These are phyloP conservation scores for Gavia stellata DNA, from an alignment of 2,113 vertebrate species.

Conservation along the genomic window DNA sequence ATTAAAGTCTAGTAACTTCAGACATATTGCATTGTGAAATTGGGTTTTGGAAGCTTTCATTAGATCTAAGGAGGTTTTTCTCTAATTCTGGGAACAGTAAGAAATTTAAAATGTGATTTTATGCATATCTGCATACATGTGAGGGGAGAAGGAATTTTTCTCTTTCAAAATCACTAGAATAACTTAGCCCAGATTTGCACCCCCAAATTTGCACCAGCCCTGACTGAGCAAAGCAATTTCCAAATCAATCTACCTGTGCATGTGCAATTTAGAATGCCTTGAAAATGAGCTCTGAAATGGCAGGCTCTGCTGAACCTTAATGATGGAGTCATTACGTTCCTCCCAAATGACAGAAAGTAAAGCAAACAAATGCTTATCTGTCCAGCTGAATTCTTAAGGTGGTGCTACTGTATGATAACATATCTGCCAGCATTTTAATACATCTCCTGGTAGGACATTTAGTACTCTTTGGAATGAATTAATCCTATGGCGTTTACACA, in stretches of 20 bases:
- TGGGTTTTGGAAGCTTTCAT: background rate
- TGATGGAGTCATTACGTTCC: background rate
- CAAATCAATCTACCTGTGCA: background rate
- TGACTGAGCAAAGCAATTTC: background rate
- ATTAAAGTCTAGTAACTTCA: background rate
- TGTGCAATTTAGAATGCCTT: background rate
- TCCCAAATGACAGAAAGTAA: background rate
- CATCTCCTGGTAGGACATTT: background rate
- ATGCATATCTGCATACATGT: background rate
- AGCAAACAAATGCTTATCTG: background rate
- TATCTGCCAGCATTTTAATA: background rate
- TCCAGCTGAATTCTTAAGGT: background rate
- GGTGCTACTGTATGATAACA: background rate
- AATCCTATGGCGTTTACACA: background rate
- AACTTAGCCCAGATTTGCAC: background rate
- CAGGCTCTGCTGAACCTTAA: conserved; percentile 13
- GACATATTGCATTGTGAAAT: background rate
- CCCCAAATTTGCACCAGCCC: background rate
- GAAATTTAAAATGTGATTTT: background rate
- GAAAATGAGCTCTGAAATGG: background rate
- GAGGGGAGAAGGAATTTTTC: background rate
- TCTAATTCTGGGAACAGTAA: background rate
- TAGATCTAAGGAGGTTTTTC: background rate
- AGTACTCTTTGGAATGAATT: background rate
- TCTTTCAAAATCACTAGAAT: background rate